These are phyloP conservation scores for Lateolabrax maculatus DNA, from an alignment of 2,797 vertebrate species.

Conservation along the genomic window DNA sequence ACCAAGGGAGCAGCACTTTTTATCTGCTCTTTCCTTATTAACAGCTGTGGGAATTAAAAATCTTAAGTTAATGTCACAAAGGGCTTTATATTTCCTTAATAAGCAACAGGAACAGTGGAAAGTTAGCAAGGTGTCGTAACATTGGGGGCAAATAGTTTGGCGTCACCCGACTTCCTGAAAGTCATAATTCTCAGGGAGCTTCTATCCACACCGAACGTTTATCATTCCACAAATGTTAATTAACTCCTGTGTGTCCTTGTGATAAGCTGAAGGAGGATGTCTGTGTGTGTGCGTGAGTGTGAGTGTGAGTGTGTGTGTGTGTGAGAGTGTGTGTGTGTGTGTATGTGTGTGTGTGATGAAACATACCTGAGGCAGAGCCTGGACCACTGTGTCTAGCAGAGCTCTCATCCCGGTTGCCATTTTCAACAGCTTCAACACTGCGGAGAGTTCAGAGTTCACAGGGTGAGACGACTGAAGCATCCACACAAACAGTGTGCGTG, in stretches of 20 bases:
- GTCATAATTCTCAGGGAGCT: slow-evolving; percentile 37
- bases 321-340: slow-evolving; percentile 13
- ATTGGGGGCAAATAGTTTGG: slow-evolving; percentile 2
- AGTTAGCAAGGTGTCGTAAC: slow-evolving; percentile 1
- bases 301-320: slow-evolving; percentile 30
- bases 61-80: slow-evolving; percentile 7
- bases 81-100: background rate
- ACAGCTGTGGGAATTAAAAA: background rate
- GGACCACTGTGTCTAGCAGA: slow-evolving; percentile 95
- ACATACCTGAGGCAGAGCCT: slow-evolving; percentile 94
- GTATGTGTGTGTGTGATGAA: slow-evolving; percentile 22
- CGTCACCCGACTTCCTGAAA: slow-evolving; percentile 31
- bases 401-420: slow-evolving; percentile 96
- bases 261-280: slow-evolving; percentile 40
- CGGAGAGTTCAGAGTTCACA: slow-evolving; percentile 49
- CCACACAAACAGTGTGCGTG: background rate
- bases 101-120: background rate
- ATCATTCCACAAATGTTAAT: slow-evolving; percentile 70
- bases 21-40: slow-evolving; percentile 31
- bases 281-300: slow-evolving; percentile 1
- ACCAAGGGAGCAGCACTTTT: slow-evolving; percentile 18
- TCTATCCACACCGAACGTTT: slow-evolving; percentile 41
- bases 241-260: slow-evolving; percentile 58
- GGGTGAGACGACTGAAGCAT: background rate
- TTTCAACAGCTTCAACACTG: slow-evolving; percentile 86